These are phyloP conservation scores for Drosophila limbata DNA, from an alignment of 2,888 invertebrate genomes.

Conservation along the genomic window DNA sequence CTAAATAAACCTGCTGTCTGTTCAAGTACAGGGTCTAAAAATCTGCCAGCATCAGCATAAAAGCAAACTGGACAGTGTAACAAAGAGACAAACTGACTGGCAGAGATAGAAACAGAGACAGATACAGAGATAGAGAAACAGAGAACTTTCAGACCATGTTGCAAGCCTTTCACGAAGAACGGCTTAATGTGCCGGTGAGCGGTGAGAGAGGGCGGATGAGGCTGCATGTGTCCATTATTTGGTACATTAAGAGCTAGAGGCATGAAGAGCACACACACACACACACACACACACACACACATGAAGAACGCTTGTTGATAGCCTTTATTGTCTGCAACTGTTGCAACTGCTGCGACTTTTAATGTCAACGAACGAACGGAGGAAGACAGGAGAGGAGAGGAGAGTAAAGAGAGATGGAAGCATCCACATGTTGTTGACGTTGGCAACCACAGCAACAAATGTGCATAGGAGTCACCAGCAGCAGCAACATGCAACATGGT, in stretches of 20 bases:
- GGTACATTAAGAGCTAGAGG: constrained; percentile 51
- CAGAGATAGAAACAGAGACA: not conserved
- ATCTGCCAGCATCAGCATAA: constrained; percentile 41
- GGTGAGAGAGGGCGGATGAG: constrained; percentile 34
- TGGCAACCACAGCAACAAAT: constrained; percentile 77
- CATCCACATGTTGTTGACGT: constrained; percentile 64
- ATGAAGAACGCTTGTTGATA: constrained; percentile 51
- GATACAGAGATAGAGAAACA: constrained; percentile 1
- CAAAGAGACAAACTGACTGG: not conserved
- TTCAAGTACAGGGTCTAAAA: constrained; percentile 13
- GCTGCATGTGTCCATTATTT: constrained; percentile 67
- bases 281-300: constrained; percentile 30
- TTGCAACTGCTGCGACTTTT: constrained; percentile 72
- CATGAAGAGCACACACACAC: constrained; percentile 12
- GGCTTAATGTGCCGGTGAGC: constrained; percentile 50
- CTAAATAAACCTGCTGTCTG: too few relatives aligned
- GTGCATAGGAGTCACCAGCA: constrained; percentile 54
- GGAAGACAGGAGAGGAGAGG: not conserved
- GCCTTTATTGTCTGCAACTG: constrained; percentile 71
- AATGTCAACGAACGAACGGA: constrained; percentile 66
- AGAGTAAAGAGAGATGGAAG: not conserved
- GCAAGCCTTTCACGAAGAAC: constrained; percentile 48
- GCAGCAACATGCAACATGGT: constrained; percentile 25
- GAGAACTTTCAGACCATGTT: constrained; percentile 27
- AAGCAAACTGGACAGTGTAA: constrained; percentile 6